phyloP scores from a whole-genome alignment of 1,140 invertebrate genomes.

The Drosophila pectinifera region DNA sequence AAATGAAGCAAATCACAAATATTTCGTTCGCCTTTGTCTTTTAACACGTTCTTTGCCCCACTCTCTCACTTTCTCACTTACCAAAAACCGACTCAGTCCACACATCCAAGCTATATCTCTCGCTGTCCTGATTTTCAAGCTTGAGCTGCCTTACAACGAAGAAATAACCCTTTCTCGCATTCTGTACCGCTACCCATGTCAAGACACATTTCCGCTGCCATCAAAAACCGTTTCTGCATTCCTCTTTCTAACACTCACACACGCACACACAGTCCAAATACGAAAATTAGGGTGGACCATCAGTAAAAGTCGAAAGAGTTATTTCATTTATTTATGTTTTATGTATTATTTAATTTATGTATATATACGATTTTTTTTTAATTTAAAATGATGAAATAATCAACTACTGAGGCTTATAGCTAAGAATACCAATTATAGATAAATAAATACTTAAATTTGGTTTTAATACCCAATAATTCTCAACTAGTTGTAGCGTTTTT shows the following conservation, averaged over 20 bases:
- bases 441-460: no score
- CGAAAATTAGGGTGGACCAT: slow-evolving; percentile 18
- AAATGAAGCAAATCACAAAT: slow-evolving; percentile 72
- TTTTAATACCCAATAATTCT: no score
- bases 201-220: slow-evolving; percentile 36
- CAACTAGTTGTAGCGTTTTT: neutral
- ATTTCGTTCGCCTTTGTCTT: slow-evolving; percentile 34
- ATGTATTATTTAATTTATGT: neutral
- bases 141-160: slow-evolving; percentile 17
- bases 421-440: no score
- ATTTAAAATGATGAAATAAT: neutral
- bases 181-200: slow-evolving; percentile 31
- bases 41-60: slow-evolving; percentile 12
- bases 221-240: slow-evolving; percentile 43
- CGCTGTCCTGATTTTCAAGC: slow-evolving; percentile 26
- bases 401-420: no score
- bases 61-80: slow-evolving; percentile 7
- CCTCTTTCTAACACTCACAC: slow-evolving; percentile 21
- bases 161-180: slow-evolving; percentile 3
- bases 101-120: slow-evolving; percentile 26
- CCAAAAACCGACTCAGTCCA: slow-evolving; percentile 2
- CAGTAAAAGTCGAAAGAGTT: neutral
- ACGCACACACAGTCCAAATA: slow-evolving; percentile 10
- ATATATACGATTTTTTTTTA: neutral
- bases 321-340: neutral